Conservation (phyloP, 2,797 vertebrate genomes). For the Gymnothorax javanicus region DNA sequence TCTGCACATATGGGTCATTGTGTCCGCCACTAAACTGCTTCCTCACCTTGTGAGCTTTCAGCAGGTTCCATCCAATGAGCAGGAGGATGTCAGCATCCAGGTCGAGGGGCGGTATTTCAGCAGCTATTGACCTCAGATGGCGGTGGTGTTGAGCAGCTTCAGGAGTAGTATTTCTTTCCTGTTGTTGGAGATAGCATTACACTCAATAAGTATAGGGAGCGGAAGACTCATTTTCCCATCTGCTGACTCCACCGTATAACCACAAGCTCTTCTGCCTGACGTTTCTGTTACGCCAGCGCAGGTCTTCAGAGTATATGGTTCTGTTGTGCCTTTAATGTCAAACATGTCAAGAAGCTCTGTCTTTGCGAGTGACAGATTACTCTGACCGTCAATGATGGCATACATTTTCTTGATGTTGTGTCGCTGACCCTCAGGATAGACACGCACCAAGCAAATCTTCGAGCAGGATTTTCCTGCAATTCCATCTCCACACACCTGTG, state of each 20-base stretch:
- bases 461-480: constrained; percentile 17
- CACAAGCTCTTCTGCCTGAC: background rate
- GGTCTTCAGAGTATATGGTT: constrained; percentile 19
- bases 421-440: constrained; percentile 22
- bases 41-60: background rate
- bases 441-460: constrained; percentile 32
- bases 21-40: background rate
- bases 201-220: constrained; percentile 6
- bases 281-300: constrained; percentile 26
- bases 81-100: background rate
- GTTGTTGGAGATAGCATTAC: constrained; percentile 1
- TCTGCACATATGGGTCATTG: background rate
- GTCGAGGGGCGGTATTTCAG: background rate
- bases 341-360: constrained; percentile 33
- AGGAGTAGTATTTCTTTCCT: background rate
- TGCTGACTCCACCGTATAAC: background rate
- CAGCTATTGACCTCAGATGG: background rate
- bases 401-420: constrained; percentile 35
- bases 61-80: background rate
- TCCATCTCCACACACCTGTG: constrained; percentile 26
- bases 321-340: background rate
- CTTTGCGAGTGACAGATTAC: constrained; percentile 33
- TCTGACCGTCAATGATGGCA: constrained; percentile 37
- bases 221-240: background rate
- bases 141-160: background rate